Evolutionary conservation across 2,797 vertebrate genomes (phyloP).

Genomic region (Acanthornis magna): DNA sequence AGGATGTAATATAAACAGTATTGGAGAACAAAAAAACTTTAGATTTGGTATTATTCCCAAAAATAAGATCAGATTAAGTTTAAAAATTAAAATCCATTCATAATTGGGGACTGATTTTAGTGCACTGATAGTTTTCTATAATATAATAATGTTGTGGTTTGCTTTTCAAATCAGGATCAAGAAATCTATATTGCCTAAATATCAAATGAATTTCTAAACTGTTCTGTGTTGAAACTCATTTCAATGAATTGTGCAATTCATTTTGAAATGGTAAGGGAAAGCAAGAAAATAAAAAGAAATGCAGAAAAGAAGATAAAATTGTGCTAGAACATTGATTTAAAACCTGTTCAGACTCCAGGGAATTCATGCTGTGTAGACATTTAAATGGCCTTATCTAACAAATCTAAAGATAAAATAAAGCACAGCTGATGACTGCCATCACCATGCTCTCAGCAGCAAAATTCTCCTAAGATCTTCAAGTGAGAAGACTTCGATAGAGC

Average conservation of each 20-base stretch:
- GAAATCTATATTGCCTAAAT: not conserved
- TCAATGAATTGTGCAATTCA: not conserved
- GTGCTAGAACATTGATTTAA: not conserved
- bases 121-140: not conserved
- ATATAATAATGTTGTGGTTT: not conserved
- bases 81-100: not conserved
- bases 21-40: not conserved
- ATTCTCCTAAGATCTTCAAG: not conserved
- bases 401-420: not conserved
- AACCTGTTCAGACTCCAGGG: not conserved
- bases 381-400: not conserved
- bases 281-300: not conserved
- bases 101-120: not conserved
- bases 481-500: not conserved
- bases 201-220: not conserved
- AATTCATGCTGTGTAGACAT: not conserved
- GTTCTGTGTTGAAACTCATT: not conserved
- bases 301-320: not conserved
- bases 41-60: not conserved
- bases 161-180: not conserved
- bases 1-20: not conserved
- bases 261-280: not conserved
- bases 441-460: not conserved
- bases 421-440: not conserved
- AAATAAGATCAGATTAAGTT: not conserved